Evolutionary conservation across 2,888 invertebrate species (phyloP).

Genomic region (Chloroclysta siterata): DNA sequence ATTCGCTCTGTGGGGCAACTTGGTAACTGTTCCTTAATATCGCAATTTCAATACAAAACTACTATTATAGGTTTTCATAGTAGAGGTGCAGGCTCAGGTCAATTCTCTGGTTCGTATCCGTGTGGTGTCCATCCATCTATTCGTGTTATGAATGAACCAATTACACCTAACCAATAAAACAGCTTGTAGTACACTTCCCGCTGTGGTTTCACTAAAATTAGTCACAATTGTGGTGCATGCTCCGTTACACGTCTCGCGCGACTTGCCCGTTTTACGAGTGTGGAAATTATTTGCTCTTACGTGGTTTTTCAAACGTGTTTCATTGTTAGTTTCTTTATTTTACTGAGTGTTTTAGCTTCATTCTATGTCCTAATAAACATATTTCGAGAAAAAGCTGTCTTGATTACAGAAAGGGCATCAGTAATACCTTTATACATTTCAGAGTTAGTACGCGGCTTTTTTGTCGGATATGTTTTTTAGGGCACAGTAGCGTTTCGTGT

Average conservation of each 20-base stretch:
- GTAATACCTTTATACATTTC: neutral
- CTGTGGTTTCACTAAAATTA: conserved; percentile 23
- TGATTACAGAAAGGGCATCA: too few relatives aligned
- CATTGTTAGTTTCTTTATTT: conserved; percentile 1
- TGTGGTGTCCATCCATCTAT: conserved; percentile 7
- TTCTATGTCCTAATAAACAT: conserved; percentile 6
- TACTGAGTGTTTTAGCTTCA: neutral
- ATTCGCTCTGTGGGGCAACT: too few relatives aligned
- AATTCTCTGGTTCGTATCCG: neutral
- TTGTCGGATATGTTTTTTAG: conserved; percentile 8
- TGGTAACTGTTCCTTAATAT: too few relatives aligned
- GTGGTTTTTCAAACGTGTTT: conserved; percentile 6
- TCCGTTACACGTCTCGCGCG: conserved; percentile 15
- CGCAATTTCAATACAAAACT: too few relatives aligned
- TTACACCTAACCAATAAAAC: conserved; percentile 16
- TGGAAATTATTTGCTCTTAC: neutral
- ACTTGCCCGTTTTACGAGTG: neutral
- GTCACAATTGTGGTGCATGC: conserved; percentile 24
- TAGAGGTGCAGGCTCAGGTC: neutral
- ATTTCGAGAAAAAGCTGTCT: neutral
- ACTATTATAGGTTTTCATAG: too few relatives aligned
- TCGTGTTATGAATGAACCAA: conserved; percentile 10
- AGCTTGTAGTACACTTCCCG: conserved; percentile 17
- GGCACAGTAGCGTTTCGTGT: neutral
- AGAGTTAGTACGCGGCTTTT: neutral